Conservation (phyloP, 2,888 invertebrate genomes). For the Drosophila imparisetae region DNA sequence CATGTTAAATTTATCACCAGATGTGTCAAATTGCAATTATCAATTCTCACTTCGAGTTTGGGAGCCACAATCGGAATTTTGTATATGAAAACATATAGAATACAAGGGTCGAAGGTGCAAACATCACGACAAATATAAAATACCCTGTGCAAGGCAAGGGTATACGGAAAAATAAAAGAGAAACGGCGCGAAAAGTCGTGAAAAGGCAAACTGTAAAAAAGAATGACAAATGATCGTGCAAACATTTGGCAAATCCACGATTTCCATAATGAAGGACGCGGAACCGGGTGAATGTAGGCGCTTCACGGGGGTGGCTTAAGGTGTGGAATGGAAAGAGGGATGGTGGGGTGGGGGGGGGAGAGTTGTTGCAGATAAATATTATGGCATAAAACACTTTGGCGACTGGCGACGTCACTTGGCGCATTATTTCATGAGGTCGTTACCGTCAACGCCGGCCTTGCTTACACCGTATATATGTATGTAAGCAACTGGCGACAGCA, state of each 20-base stretch:
- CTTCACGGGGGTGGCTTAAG: not conserved
- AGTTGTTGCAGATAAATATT: constrained; percentile 70
- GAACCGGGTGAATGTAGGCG: not conserved
- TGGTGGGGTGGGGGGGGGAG: not conserved
- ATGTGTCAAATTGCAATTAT: not conserved
- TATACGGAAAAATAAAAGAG: constrained; percentile 3
- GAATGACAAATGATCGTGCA: constrained; percentile 83
- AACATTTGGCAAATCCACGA: constrained; percentile 82
- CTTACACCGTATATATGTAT: constrained; percentile 46
- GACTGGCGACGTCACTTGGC: constrained; percentile 69
- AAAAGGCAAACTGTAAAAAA: constrained; percentile 61
- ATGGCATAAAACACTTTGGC: constrained; percentile 82
- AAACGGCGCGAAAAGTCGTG: constrained; percentile 41
- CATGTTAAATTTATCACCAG: not conserved
- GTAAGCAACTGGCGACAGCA: constrained; percentile 18
- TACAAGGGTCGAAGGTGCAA: not conserved
- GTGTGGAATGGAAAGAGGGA: not conserved
- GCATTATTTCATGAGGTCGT: constrained; percentile 81
- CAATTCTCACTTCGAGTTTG: no score
- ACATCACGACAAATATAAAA: not conserved
- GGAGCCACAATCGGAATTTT: no score
- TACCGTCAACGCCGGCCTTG: constrained; percentile 69
- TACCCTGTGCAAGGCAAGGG: not conserved
- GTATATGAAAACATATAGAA: no score
- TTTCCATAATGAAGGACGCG: constrained; percentile 72